A percentile compares a stretch with the other conserved stretches of the same genome.
These are phyloP conservation scores for Triplophysa dalaica DNA, from an alignment of 2,113 vertebrate genomes.

Conservation along the genomic window DNA sequence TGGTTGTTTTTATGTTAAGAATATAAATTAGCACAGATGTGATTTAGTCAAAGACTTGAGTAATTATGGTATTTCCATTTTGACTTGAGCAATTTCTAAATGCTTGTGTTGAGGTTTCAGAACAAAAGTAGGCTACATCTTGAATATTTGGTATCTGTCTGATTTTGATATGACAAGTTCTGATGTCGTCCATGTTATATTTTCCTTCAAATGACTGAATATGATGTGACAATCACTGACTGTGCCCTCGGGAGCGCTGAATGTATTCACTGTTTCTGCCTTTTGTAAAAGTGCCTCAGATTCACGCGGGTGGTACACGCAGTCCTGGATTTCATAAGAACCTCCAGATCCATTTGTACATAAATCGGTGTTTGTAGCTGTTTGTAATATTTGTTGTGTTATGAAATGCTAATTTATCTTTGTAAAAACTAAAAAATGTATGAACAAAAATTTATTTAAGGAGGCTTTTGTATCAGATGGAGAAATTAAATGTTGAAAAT, in stretches of 20 bases:
- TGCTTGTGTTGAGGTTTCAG: not conserved
- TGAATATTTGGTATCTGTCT: not conserved
- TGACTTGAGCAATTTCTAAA: not conserved
- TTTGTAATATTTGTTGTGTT: conserved; percentile 62
- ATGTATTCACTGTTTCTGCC: conserved; percentile 54
- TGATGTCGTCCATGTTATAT: not conserved
- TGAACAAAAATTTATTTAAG: conserved; percentile 77
- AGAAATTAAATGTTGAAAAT: conserved; percentile 67
- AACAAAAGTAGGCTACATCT: not conserved
- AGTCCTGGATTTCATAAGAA: conserved; percentile 51
- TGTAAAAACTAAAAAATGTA: conserved; percentile 70
- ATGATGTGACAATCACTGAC: conserved; percentile 69
- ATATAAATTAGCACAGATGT: too few species aligned
- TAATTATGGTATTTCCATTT: too few species aligned
- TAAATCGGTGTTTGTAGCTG: conserved; percentile 56
- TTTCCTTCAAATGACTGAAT: conserved; percentile 24
- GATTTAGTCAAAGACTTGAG: too few species aligned
- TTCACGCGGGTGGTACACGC: conserved; percentile 32
- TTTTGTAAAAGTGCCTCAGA: conserved; percentile 58
- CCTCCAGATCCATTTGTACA: conserved; percentile 57
- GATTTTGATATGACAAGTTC: conserved; percentile 12
- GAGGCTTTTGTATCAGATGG: conserved; percentile 77
- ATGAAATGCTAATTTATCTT: conserved; percentile 80
- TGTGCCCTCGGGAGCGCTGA: conserved; percentile 46
- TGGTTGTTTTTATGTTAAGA: too few species aligned